phyloP scores from a whole-genome alignment of 2,113 vertebrate genomes.

The Lophotis ruficrista region DNA sequence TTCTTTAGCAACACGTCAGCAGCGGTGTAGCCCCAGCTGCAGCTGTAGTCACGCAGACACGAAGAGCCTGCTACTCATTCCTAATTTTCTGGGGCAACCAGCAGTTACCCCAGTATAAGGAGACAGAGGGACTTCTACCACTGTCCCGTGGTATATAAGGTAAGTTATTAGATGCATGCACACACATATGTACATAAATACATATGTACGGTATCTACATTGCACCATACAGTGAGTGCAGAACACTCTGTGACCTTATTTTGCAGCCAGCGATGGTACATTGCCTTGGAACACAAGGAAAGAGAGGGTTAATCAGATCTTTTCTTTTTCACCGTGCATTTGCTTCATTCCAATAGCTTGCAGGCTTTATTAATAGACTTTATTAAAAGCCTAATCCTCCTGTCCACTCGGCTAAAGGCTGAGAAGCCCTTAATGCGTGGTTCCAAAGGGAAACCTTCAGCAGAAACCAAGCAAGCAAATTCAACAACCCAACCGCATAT shows the following conservation, averaged over 20 bases:
- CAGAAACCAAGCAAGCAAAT: not conserved
- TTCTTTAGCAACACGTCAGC: not conserved
- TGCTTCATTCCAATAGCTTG: not conserved
- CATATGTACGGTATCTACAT: fast-evolving
- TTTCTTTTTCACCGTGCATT: not conserved
- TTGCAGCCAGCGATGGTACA: not conserved
- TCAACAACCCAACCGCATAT: not conserved
- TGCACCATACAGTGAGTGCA: not conserved
- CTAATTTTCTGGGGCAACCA: not conserved
- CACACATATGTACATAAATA: not conserved
- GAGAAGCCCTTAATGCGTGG: not conserved
- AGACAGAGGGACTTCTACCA: not conserved
- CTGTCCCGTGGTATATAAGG: not conserved
- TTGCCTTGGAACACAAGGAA: not conserved
- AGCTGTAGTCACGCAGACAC: not conserved
- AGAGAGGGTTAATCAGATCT: not conserved
- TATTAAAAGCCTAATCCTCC: not conserved
- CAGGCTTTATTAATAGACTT: not conserved
- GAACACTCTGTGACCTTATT: not conserved
- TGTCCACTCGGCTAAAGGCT: not conserved
- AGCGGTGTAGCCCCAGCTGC: not conserved
- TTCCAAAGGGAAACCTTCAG: not conserved
- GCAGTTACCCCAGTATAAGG: not conserved
- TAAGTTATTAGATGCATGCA: not conserved
- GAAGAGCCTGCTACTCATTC: not conserved